A percentile compares a stretch with the other conserved stretches of the same genome.
These are phyloP conservation scores for Drosophila fulvimacula DNA, from an alignment of 2,888 invertebrate species.

Conservation along the genomic window DNA sequence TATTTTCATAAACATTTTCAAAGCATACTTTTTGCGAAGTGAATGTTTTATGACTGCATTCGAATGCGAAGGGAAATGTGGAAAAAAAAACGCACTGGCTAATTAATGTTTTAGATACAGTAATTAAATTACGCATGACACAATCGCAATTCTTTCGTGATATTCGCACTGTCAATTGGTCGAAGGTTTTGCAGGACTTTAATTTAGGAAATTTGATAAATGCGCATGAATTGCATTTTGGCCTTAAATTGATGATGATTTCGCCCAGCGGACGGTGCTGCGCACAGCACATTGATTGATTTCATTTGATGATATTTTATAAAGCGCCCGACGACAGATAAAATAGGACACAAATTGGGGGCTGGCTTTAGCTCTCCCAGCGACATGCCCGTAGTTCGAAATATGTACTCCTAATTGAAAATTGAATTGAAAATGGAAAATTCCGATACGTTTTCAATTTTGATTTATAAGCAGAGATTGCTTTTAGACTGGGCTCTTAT, in stretches of 20 bases:
- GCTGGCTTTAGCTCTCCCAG: constrained; percentile 32
- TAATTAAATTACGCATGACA: constrained; percentile 6
- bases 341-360: constrained; percentile 38
- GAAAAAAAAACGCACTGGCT: background rate
- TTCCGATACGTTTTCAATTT: background rate
- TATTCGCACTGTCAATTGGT: constrained; percentile 9
- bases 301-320: constrained; percentile 71
- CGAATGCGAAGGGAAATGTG: background rate
- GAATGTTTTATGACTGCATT: background rate
- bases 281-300: constrained; percentile 68
- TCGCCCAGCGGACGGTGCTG: constrained; percentile 15
- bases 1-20: constrained; percentile 22
- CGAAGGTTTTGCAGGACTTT: constrained; percentile 34
- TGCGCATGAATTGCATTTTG: constrained; percentile 76
- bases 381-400: constrained; percentile 38
- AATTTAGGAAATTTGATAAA: constrained; percentile 59
- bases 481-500: background rate
- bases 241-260: constrained; percentile 73
- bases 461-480: background rate
- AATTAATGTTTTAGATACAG: background rate
- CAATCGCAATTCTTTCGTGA: constrained; percentile 7
- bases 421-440: constrained; percentile 57
- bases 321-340: constrained; percentile 60
- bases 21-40: constrained; percentile 1
- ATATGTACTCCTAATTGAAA: constrained; percentile 66